Evolutionary conservation across 1,140 invertebrate species (phyloP).

Genomic region (Drosophila tristis): DNA sequence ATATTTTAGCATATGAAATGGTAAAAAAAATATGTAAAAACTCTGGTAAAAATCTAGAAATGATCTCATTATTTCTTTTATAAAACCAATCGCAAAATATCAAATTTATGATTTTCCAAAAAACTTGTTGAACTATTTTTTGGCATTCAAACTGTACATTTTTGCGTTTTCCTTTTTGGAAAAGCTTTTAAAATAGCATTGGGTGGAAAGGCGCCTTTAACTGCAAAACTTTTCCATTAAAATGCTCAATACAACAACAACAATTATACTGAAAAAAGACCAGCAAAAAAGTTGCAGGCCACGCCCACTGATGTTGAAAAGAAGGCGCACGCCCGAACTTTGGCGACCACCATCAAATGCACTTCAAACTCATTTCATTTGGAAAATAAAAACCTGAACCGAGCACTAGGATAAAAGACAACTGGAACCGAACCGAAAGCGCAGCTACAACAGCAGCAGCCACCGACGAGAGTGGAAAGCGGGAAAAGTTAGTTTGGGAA

Average conservation of each 20-base stretch:
- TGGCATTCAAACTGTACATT: conserved; percentile 48
- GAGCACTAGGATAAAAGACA: conserved; percentile 69
- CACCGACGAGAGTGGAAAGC: conserved; percentile 15
- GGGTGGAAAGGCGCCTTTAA: conserved; percentile 71
- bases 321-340: conserved; percentile 43
- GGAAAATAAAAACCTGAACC: conserved; percentile 79
- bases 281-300: conserved; percentile 41
- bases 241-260: conserved; percentile 64
- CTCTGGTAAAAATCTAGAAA: background rate
- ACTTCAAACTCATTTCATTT: conserved; percentile 83
- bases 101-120: conserved; percentile 23
- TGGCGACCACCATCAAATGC: conserved; percentile 70
- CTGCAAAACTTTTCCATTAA: conserved; percentile 80
- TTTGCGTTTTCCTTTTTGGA: conserved; percentile 50
- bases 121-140: conserved; percentile 41
- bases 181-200: conserved; percentile 81
- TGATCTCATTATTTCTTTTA: conserved; percentile 11
- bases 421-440: conserved; percentile 40
- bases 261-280: conserved; percentile 10
- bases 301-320: conserved; percentile 62
- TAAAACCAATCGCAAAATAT: background rate
- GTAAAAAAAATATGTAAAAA: no score
- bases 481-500: conserved; percentile 62
- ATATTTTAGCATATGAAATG: no score
- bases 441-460: conserved; percentile 42